These are phyloP conservation scores for Rhabdomys dilectus DNA, from an alignment of 2,113 vertebrate species.

Conservation along the genomic window DNA sequence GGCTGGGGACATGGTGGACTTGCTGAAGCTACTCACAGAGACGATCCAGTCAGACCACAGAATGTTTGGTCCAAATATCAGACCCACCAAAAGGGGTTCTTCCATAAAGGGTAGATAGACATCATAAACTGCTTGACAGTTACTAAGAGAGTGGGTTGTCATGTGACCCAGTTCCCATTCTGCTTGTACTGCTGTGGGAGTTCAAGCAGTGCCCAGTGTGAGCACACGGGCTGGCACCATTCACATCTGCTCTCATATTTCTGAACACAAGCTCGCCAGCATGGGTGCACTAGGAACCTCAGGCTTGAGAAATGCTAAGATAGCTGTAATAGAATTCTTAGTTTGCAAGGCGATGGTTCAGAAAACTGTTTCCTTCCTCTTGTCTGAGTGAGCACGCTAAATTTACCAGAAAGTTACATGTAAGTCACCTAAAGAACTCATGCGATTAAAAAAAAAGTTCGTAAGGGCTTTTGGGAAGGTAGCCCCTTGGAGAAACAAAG, in stretches of 20 bases:
- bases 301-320: background rate
- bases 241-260: background rate
- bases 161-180: background rate
- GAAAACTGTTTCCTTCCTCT: background rate
- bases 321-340: background rate
- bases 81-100: conserved; percentile 6
- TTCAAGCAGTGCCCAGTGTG: background rate
- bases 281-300: background rate
- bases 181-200: background rate
- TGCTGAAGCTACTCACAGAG: conserved; percentile 10
- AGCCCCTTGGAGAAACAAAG: background rate
- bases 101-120: background rate
- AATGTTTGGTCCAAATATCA: conserved; percentile 48
- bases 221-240: background rate
- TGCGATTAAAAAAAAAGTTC: background rate
- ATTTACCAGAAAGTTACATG: conserved; percentile 5
- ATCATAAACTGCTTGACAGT: background rate
- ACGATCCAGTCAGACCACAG: conserved; percentile 22
- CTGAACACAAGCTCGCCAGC: background rate
- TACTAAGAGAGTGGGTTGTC: background rate
- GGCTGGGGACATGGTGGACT: background rate
- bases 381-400: background rate
- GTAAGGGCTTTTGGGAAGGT: conserved; percentile 24
- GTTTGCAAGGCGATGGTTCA: background rate
- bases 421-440: background rate